Percentiles rank a stretch among this genome's conserved stretches.
Evolutionary conservation across 2,888 invertebrate species (phyloP).

Genomic region (Andrena flavipes): DNA sequence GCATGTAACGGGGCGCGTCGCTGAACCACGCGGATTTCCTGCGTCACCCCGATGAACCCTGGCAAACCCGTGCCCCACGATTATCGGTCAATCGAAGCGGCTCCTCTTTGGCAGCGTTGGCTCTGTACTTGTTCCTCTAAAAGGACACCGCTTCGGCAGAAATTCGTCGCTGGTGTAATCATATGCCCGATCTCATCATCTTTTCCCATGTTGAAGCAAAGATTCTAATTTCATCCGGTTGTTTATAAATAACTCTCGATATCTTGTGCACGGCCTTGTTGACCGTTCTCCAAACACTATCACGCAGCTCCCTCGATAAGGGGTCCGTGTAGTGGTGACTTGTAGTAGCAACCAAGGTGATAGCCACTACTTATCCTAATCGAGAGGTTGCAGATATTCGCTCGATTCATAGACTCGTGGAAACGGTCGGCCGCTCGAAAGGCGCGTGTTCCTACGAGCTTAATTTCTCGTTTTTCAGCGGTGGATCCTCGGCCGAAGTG

Average conservation of each 20-base stretch:
- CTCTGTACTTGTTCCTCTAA: background rate
- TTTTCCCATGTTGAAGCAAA: no score
- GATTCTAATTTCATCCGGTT: background rate
- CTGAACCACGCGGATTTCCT: constrained; percentile 4
- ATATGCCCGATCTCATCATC: no score
- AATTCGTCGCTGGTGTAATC: no score
- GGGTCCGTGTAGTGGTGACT: background rate
- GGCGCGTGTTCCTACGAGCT: no score
- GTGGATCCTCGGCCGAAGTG: background rate
- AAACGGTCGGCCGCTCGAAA: no score
- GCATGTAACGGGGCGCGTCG: background rate
- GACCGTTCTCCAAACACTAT: background rate
- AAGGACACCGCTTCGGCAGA: no score
- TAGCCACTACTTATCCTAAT: background rate
- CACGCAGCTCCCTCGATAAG: background rate
- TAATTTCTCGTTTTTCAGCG: no score
- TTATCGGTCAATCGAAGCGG: constrained; percentile 49
- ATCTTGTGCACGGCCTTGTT: background rate
- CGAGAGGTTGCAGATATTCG: background rate
- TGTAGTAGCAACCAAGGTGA: background rate
- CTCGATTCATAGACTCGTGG: no score
- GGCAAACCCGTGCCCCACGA: constrained; percentile 11
- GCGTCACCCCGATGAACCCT: constrained; percentile 30
- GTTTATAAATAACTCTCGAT: background rate
- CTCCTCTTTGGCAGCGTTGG: background rate